A percentile compares a stretch with the other conserved stretches of the same genome.
Conservation (phyloP, 2,797 vertebrate genomes). For the Glyptemys insculpta region DNA sequence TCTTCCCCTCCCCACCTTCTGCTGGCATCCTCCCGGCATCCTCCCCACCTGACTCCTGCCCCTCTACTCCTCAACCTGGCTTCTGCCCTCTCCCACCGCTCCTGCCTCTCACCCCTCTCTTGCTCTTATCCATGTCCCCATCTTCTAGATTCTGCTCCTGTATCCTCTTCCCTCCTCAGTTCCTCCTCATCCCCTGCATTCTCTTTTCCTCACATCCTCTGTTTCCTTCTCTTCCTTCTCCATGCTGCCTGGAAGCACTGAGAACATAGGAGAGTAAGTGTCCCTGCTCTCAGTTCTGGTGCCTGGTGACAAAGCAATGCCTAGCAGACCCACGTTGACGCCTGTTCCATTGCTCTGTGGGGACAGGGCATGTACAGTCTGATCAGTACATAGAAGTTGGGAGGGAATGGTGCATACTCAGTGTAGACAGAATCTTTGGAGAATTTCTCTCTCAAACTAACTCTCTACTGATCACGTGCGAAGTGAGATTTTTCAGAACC, state of each 20-base stretch:
- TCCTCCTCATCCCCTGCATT: background rate
- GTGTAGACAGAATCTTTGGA: background rate
- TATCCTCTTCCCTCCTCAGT: background rate
- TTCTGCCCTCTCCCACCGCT: background rate
- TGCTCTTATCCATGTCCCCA: background rate
- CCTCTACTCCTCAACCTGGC: background rate
- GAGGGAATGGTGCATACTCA: background rate
- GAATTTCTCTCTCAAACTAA: background rate
- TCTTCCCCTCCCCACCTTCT: background rate
- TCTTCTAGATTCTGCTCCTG: background rate
- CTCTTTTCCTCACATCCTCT: background rate
- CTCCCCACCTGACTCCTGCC: background rate
- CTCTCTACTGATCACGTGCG: background rate
- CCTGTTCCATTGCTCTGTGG: background rate
- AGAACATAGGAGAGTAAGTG: background rate
- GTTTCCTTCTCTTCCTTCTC: background rate
- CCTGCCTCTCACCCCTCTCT: background rate
- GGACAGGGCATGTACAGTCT: background rate
- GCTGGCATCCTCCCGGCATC: background rate
- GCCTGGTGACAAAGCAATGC: background rate
- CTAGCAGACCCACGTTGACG: background rate
- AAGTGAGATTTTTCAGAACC: background rate
- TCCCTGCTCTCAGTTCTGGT: background rate
- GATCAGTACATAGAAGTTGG: background rate
- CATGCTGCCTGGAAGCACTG: background rate